Percentiles rank a stretch among this genome's conserved stretches.
Conservation (phyloP, 2,797 vertebrate genomes). For the Sparus aurata region DNA sequence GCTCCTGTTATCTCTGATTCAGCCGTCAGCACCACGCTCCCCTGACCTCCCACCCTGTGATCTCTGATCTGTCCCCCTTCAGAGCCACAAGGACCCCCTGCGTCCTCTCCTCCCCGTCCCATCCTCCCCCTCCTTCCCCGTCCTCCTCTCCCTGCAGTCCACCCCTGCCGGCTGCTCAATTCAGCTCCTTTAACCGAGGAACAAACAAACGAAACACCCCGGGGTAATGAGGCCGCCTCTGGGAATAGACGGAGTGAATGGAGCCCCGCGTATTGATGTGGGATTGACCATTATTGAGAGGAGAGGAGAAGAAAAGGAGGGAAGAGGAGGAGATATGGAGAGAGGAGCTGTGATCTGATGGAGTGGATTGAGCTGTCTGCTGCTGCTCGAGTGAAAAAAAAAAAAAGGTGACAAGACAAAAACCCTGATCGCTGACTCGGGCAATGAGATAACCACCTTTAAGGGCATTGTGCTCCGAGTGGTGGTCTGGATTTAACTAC, state of each 20-base stretch:
- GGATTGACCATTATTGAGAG: constrained; percentile 78
- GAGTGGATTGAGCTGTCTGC: constrained; percentile 76
- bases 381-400: constrained; percentile 42
- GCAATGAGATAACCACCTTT: constrained; percentile 69
- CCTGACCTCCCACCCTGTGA: constrained; percentile 45
- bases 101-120: constrained; percentile 26
- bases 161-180: constrained; percentile 79
- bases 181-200: constrained; percentile 79
- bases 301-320: constrained; percentile 46
- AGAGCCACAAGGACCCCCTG: constrained; percentile 39
- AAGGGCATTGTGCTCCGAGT: constrained; percentile 60
- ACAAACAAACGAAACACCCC: constrained; percentile 85
- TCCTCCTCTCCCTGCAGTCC: constrained; percentile 50
- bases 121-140: background rate
- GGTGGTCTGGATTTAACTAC: constrained; percentile 52
- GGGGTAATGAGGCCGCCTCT: constrained; percentile 81
- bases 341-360: constrained; percentile 78
- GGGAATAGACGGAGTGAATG: constrained; percentile 77
- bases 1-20: constrained; percentile 17
- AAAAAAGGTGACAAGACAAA: constrained; percentile 77
- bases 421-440: constrained; percentile 74
- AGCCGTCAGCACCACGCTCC: constrained; percentile 19
- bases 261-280: constrained; percentile 78
- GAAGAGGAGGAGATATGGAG: constrained; percentile 52
- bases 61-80: constrained; percentile 59